Evolutionary conservation across 2,113 vertebrate species (phyloP).

Genomic region (Apteryx mantelli): DNA sequence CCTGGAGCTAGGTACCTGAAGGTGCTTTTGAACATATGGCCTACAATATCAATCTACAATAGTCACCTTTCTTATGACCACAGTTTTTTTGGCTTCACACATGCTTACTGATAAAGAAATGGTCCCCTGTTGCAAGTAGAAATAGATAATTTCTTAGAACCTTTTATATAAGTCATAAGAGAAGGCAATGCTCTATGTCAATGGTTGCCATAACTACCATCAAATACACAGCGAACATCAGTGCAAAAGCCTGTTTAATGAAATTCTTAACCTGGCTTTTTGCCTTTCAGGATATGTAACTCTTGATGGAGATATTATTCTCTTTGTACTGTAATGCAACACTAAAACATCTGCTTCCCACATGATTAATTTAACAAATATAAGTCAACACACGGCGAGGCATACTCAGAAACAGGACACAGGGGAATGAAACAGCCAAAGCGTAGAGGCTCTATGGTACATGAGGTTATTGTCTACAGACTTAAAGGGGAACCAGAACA

Average conservation of each 20-base stretch:
- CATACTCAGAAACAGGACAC: slow-evolving; percentile 35
- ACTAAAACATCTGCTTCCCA: slow-evolving; percentile 54
- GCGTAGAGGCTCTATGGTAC: neutral
- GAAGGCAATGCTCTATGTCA: neutral
- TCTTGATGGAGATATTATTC: neutral
- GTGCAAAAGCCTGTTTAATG: neutral
- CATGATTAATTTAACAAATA: slow-evolving; percentile 61
- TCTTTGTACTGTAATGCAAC: neutral
- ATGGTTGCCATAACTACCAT: neutral
- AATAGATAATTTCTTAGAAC: neutral
- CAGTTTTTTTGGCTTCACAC: neutral
- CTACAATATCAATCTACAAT: neutral
- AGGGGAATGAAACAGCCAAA: neutral
- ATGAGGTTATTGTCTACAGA: neutral
- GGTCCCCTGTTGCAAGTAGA: neutral
- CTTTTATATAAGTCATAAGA: neutral
- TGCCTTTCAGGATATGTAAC: neutral
- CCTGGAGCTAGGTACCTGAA: neutral
- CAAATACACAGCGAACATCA: neutral
- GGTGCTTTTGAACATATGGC: neutral
- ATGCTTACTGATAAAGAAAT: neutral
- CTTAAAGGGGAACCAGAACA: neutral
- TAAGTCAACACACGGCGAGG: slow-evolving; percentile 5
- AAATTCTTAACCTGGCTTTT: slow-evolving; percentile 19
- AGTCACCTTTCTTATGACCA: neutral